These are phyloP conservation scores for Machimus rusticus DNA, from an alignment of 2,888 invertebrate species.

Conservation along the genomic window DNA sequence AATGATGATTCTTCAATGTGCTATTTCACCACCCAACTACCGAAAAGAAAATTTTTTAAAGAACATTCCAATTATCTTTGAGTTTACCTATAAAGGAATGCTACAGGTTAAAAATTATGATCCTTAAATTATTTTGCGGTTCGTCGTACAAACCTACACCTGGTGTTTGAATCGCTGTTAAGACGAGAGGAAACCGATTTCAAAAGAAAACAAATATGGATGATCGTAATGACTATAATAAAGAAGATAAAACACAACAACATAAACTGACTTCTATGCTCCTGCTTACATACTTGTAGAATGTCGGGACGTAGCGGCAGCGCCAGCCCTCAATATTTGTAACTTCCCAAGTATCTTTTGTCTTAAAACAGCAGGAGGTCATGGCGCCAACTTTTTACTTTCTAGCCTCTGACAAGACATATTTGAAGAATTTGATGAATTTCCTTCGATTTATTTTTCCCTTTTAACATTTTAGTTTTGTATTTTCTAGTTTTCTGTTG, in stretches of 20 bases:
- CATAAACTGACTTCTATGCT: background rate
- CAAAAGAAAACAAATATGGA: conserved; percentile 31
- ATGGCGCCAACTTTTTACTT: conserved; percentile 49
- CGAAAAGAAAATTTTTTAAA: background rate
- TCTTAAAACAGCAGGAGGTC: conserved; percentile 47
- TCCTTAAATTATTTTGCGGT: background rate
- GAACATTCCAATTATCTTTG: background rate
- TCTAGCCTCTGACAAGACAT: conserved; percentile 35
- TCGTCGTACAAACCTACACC: background rate
- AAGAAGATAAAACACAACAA: conserved; percentile 1
- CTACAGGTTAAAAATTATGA: background rate
- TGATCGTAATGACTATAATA: conserved; percentile 31
- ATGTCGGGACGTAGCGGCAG: background rate
- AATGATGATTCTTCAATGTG: background rate
- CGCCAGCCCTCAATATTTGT: conserved; percentile 23
- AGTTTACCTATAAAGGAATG: background rate
- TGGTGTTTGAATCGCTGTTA: background rate
- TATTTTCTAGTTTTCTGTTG: background rate
- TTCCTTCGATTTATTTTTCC: conserved; percentile 16
- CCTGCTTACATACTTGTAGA: background rate
- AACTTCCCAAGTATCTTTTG: conserved; percentile 42
- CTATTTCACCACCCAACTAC: background rate
- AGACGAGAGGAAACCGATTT: background rate
- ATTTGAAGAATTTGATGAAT: conserved; percentile 42
- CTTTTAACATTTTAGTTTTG: background rate